These are phyloP conservation scores for Chelonus insularis DNA, from an alignment of 1,140 invertebrate species.

Conservation along the genomic window DNA sequence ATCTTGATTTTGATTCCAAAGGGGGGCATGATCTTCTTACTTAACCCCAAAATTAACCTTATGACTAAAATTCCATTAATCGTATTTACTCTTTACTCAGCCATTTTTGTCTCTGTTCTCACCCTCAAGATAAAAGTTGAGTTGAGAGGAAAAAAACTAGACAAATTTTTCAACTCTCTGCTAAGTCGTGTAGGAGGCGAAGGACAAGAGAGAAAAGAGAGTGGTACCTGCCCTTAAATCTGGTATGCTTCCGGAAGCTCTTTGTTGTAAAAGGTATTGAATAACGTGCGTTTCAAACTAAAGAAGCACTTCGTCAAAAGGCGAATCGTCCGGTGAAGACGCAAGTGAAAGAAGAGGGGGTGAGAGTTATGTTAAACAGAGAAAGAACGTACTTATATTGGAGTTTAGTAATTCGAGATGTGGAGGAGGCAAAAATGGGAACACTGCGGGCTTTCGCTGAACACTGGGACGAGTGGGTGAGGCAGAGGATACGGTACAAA, in stretches of 20 bases:
- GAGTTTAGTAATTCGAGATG: slow-evolving; percentile 24
- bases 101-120: too few relatives aligned
- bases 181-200: not conserved
- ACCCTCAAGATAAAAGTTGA: too few relatives aligned
- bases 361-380: not conserved
- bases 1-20: too few relatives aligned
- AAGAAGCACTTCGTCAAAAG: slow-evolving; percentile 60
- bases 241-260: slow-evolving; percentile 48
- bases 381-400: not conserved
- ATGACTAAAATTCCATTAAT: too few relatives aligned
- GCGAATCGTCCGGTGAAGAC: slow-evolving; percentile 48
- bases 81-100: too few relatives aligned
- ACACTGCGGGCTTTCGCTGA: slow-evolving; percentile 7
- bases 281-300: slow-evolving; percentile 54
- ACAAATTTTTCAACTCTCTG: too few relatives aligned
- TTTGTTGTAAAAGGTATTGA: slow-evolving; percentile 49
- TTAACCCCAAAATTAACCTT: too few relatives aligned
- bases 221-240: slow-evolving; percentile 38
- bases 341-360: slow-evolving; percentile 37
- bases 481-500: slow-evolving; percentile 44
- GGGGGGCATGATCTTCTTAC: too few relatives aligned
- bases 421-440: slow-evolving; percentile 18
- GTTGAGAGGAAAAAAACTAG: too few relatives aligned
- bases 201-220: not conserved
- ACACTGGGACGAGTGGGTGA: slow-evolving; percentile 36